Percentiles rank a stretch among this genome's conserved stretches.
Conservation (phyloP, 2,113 vertebrate species). For the Oplegnathus fasciatus region DNA sequence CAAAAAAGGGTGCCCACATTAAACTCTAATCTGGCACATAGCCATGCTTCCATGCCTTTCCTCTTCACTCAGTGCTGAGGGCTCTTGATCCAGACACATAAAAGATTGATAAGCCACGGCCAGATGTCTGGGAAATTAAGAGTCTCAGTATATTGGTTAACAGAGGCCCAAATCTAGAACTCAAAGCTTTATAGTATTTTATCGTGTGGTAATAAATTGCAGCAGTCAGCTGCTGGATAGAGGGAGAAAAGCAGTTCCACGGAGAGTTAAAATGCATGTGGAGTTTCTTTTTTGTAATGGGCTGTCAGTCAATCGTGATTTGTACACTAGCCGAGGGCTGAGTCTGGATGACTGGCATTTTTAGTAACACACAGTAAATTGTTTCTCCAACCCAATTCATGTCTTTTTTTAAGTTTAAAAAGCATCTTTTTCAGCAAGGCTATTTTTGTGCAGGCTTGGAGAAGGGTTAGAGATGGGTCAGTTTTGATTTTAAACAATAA, state of each 20-base stretch:
- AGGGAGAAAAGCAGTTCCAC: constrained; percentile 6
- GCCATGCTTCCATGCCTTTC: constrained; percentile 16
- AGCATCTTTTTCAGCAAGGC: constrained; percentile 29
- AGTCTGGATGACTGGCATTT: constrained; percentile 52
- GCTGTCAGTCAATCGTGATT: constrained; percentile 60
- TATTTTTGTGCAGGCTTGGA: constrained; percentile 34
- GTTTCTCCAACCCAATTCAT: constrained; percentile 46
- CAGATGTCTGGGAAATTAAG: constrained; percentile 33
- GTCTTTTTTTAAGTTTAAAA: constrained; percentile 28
- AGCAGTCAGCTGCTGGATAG: constrained; percentile 28
- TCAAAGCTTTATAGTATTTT: constrained; percentile 24
- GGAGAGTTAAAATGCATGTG: constrained; percentile 31
- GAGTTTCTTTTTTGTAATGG: constrained; percentile 43
- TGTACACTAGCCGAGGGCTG: constrained; percentile 37
- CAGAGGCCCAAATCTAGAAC: constrained; percentile 11
- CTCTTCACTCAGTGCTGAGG: constrained; percentile 9
- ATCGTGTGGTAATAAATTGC: constrained; percentile 21
- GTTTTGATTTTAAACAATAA: constrained; percentile 21
- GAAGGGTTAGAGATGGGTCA: constrained; percentile 28
- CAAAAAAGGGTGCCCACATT: constrained; percentile 1
- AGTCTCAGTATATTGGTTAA: constrained; percentile 17
- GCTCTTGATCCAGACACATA: constrained; percentile 23
- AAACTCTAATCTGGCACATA: constrained; percentile 11
- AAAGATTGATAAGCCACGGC: constrained; percentile 13
- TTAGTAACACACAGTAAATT: constrained; percentile 55